A percentile compares a stretch with the other conserved stretches of the same genome.
phyloP scores from a whole-genome alignment of 2,113 vertebrate genomes.

The Pogona vitticeps region DNA sequence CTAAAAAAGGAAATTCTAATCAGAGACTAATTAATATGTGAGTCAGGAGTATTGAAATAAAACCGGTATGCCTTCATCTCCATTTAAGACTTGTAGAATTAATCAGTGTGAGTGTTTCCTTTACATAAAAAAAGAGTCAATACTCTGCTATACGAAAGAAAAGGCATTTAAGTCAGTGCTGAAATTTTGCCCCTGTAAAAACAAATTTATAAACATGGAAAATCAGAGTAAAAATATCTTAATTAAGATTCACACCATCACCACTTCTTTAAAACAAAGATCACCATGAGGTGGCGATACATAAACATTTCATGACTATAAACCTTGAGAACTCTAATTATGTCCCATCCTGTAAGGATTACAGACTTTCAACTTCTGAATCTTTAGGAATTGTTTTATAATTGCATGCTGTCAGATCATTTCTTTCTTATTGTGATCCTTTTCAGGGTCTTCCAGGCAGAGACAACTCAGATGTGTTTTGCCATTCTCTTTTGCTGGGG shows the following conservation, averaged over 20 bases:
- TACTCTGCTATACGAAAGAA: constrained; percentile 17
- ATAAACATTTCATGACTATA: constrained; percentile 44
- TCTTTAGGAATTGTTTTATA: constrained; percentile 4
- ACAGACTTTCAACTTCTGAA: not conserved
- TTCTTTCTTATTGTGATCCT: no score
- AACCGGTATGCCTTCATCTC: constrained; percentile 45
- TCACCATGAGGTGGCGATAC: constrained; percentile 68
- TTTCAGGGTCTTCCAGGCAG: no score
- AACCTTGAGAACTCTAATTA: constrained; percentile 26
- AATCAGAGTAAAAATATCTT: constrained; percentile 32
- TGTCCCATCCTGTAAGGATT: constrained; percentile 7
- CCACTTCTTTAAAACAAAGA: constrained; percentile 45
- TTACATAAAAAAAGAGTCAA: constrained; percentile 34
- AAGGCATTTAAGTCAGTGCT: constrained; percentile 10
- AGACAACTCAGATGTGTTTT: no score
- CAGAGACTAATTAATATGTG: constrained; percentile 54
- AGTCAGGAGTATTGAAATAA: constrained; percentile 41
- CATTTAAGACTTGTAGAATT: constrained; percentile 50
- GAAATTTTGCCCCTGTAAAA: constrained; percentile 4
- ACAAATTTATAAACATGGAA: constrained; percentile 41
- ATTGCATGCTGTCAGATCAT: no score
- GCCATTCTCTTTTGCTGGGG: no score
- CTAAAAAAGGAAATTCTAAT: constrained; percentile 54
- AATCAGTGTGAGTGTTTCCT: constrained; percentile 42
- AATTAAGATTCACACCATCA: not conserved